Conservation (phyloP, 2,113 vertebrate species). For the Pandion haliaetus region DNA sequence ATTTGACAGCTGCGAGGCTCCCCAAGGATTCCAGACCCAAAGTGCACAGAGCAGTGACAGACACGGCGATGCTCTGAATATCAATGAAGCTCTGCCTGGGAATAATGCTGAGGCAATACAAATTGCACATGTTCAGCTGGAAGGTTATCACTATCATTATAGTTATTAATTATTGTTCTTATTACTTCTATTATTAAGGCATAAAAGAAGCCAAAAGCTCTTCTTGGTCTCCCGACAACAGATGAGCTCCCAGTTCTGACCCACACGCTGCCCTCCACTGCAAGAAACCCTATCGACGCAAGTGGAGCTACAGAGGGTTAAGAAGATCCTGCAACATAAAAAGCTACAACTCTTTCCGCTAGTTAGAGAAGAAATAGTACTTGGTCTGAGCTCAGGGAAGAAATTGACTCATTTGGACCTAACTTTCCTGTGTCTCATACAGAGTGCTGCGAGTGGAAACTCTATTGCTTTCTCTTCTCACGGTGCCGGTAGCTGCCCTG, state of each 20-base stretch:
- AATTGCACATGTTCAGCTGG: constrained; percentile 60
- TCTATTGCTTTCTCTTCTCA: neutral
- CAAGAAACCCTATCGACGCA: rapidly evolving
- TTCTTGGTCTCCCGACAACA: neutral
- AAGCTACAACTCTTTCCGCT: neutral
- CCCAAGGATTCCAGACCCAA: constrained; percentile 69
- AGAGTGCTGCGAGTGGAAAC: neutral
- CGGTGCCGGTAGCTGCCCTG: rapidly evolving
- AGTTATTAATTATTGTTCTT: constrained; percentile 65
- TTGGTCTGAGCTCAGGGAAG: neutral
- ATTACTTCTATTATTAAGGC: constrained; percentile 57
- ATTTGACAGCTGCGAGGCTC: constrained; percentile 74
- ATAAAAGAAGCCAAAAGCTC: neutral
- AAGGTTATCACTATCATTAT: constrained; percentile 60
- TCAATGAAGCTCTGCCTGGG: constrained; percentile 69
- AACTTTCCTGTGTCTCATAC: neutral
- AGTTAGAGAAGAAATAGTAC: neutral
- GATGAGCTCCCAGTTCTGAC: neutral
- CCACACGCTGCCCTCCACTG: neutral
- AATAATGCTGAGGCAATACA: constrained; percentile 63
- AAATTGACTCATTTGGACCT: neutral
- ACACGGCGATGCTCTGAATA: constrained; percentile 55
- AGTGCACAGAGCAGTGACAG: constrained; percentile 71
- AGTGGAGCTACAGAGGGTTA: neutral
- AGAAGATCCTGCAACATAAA: neutral